Percentiles rank a stretch among this genome's conserved stretches.
phyloP scores from a whole-genome alignment of 53 echinoderm and acorn worm species.

The Arbacia lixula region DNA sequence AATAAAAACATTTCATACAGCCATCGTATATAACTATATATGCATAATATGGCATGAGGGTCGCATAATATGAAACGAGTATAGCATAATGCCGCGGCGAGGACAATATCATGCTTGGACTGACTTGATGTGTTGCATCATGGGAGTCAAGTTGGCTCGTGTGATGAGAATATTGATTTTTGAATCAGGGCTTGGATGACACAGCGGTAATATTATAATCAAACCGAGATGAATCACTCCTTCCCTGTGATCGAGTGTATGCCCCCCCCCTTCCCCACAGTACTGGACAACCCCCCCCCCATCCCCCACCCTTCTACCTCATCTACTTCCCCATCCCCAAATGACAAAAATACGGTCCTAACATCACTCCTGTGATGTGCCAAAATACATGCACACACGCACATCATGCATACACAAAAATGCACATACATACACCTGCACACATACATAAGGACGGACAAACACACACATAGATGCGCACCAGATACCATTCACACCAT shows the following conservation, averaged over 20 bases:
- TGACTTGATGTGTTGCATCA: too few relatives aligned
- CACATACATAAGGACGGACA: background rate
- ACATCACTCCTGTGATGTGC: background rate
- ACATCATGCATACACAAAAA: background rate
- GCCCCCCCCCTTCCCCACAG: background rate
- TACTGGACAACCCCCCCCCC: background rate
- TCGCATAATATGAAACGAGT: too few relatives aligned
- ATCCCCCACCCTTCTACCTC: background rate
- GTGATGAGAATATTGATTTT: conserved; percentile 39
- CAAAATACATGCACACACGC: background rate
- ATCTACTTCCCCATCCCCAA: background rate
- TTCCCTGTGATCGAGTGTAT: too few relatives aligned
- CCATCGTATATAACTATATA: too few relatives aligned
- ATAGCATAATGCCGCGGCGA: too few relatives aligned
- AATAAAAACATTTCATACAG: too few relatives aligned
- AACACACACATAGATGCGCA: conserved; percentile 2
- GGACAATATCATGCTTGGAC: too few relatives aligned
- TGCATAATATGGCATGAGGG: too few relatives aligned
- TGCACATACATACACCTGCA: background rate
- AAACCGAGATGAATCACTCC: too few relatives aligned
- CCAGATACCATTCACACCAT: background rate
- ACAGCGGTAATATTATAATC: too few relatives aligned
- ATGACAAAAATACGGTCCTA: background rate
- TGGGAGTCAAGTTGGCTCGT: background rate
- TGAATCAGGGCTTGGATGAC: too few relatives aligned